Conservation (phyloP, 1,140 invertebrate species). For the Drosophila jambulina region DNA sequence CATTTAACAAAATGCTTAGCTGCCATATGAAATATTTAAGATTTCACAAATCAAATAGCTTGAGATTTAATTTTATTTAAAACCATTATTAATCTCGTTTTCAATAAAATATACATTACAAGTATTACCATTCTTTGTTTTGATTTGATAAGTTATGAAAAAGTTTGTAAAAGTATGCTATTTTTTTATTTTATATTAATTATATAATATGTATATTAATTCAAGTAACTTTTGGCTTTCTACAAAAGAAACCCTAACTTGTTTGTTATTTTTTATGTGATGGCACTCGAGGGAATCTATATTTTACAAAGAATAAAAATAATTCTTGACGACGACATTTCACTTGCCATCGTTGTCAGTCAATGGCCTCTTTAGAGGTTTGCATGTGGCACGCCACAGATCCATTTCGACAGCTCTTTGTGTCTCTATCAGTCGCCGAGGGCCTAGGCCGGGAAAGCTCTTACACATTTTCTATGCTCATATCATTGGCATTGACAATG, state of each 20-base stretch:
- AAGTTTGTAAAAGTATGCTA: no score
- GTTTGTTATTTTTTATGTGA: slow-evolving; percentile 4
- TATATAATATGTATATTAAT: background rate
- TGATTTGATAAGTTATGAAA: no score
- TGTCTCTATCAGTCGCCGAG: slow-evolving; percentile 2
- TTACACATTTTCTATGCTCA: slow-evolving; percentile 26
- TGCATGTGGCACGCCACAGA: slow-evolving; percentile 66
- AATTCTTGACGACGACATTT: slow-evolving; percentile 15
- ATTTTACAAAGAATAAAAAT: slow-evolving; percentile 3
- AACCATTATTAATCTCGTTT: no score
- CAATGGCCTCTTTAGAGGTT: slow-evolving; percentile 50
- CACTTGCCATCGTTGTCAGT: slow-evolving; percentile 25
- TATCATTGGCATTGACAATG: slow-evolving; percentile 72
- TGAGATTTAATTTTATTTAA: background rate
- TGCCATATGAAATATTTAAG: background rate
- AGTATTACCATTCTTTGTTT: no score
- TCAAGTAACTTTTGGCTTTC: background rate
- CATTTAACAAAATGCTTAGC: background rate
- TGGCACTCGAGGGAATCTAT: background rate
- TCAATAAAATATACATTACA: no score
- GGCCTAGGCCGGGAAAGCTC: slow-evolving; percentile 5
- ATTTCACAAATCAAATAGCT: background rate
- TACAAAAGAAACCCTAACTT: background rate
- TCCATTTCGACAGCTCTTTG: slow-evolving; percentile 41
- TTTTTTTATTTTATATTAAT: no score